These are phyloP conservation scores for Malthinus seriepunctatus DNA, from an alignment of 2,888 invertebrate species.

Conservation along the genomic window DNA sequence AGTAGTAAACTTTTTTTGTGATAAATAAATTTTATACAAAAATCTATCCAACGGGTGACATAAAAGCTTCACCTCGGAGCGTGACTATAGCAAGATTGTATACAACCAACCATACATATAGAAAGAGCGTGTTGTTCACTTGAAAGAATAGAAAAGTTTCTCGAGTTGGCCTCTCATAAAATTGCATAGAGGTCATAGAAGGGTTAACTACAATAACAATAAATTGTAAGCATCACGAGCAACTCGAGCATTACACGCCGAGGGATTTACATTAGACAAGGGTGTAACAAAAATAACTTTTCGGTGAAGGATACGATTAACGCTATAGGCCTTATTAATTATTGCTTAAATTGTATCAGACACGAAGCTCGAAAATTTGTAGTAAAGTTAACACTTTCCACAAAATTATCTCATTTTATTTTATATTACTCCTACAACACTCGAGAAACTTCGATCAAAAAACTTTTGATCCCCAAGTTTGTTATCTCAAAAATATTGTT, in stretches of 20 bases:
- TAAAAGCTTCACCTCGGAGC: constrained; percentile 30
- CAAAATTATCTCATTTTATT: too few relatives aligned
- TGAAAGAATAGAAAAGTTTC: constrained; percentile 30
- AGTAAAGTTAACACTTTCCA: too few relatives aligned
- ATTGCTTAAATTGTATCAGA: background rate
- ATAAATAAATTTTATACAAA: constrained; percentile 26
- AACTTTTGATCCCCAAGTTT: too few relatives aligned
- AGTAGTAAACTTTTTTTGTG: constrained; percentile 6
- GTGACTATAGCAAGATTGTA: constrained; percentile 28
- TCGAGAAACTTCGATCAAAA: too few relatives aligned
- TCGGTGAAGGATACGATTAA: constrained; percentile 25
- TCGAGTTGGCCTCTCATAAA: constrained; percentile 33
- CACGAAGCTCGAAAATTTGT: too few relatives aligned
- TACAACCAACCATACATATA: constrained; percentile 18
- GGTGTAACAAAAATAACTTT: constrained; percentile 38
- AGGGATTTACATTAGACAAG: constrained; percentile 40
- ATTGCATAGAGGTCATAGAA: constrained; percentile 40
- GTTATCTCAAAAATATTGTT: too few relatives aligned
- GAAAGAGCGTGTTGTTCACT: constrained; percentile 22
- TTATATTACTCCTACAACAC: too few relatives aligned
- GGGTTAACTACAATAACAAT: constrained; percentile 43
- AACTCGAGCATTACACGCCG: constrained; percentile 36
- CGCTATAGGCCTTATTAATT: constrained; percentile 13
- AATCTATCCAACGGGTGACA: constrained; percentile 20
- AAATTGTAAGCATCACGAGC: constrained; percentile 38